Conservation (phyloP, 2,888 invertebrate genomes). For the Tachina grossa region DNA sequence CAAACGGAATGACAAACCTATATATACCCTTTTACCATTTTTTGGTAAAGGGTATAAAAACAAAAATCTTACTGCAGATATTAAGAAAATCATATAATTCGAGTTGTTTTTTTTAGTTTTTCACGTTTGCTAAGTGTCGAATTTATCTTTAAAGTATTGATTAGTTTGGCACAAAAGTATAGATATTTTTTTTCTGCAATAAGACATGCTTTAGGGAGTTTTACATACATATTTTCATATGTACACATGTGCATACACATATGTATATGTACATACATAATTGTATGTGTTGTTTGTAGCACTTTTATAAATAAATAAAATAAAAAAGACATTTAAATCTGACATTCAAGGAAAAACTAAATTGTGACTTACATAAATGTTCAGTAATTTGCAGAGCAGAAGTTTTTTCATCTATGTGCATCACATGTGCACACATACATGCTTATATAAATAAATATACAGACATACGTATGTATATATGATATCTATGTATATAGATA, state of each 20-base stretch:
- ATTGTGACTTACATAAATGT: conserved; percentile 14
- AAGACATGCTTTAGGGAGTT: not conserved
- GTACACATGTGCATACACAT: no score
- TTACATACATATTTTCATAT: not conserved
- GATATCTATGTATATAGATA: not conserved
- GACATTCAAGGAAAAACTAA: conserved; percentile 16
- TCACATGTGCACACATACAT: no score
- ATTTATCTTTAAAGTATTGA: conserved; percentile 65
- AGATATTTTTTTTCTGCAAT: conserved; percentile 3
- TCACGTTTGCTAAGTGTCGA: conserved; percentile 49
- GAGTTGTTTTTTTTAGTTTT: conserved; percentile 8
- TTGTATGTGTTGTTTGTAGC: not conserved
- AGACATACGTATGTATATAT: not conserved
- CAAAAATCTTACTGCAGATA: conserved; percentile 44
- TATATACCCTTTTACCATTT: no score
- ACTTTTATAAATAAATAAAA: not conserved
- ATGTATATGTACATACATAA: not conserved
- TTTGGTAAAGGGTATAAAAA: no score
- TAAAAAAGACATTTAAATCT: conserved; percentile 34
- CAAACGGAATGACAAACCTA: no score
- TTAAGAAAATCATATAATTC: conserved; percentile 50
- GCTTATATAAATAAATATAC: not conserved
- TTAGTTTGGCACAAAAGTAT: conserved; percentile 46
- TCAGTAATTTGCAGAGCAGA: conserved; percentile 5
- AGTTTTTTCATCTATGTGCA: not conserved